phyloP scores from a whole-genome alignment of 2,888 invertebrate genomes.

The Sceliomorpha sp. region DNA sequence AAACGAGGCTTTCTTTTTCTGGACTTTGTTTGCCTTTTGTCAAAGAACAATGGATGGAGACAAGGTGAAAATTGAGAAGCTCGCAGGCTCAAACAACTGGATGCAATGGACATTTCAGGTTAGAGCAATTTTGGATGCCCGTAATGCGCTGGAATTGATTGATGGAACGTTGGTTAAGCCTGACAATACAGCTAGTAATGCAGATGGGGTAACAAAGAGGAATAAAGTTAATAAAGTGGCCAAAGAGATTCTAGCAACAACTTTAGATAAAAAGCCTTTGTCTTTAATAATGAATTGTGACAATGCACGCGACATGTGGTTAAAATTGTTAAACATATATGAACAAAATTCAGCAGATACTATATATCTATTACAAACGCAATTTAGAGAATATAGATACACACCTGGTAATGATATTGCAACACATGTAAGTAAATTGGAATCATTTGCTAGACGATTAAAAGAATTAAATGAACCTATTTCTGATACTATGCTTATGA shows the following conservation, averaged over 20 bases:
- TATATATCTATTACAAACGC: conserved; percentile 23
- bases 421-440: conserved; percentile 19
- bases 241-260: conserved; percentile 23
- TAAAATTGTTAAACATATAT: conserved; percentile 26
- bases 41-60: conserved; percentile 26
- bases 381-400: conserved; percentile 25
- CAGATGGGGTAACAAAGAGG: conserved; percentile 58
- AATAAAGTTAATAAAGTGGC: conserved; percentile 20
- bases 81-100: conserved; percentile 18
- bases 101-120: conserved; percentile 33
- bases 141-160: conserved; percentile 25
- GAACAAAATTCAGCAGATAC: conserved; percentile 17
- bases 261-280: conserved; percentile 25
- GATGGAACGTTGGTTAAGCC: conserved; percentile 20
- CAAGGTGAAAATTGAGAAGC: conserved; percentile 36
- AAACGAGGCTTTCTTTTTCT: no score
- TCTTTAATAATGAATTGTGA: conserved; percentile 33
- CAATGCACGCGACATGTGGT: conserved; percentile 40
- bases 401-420: conserved; percentile 24
- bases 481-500: conserved; percentile 30
- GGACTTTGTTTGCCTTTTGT: conserved; percentile 22
- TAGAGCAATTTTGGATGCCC: conserved; percentile 23
- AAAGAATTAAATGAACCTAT: conserved; percentile 16
- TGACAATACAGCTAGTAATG: conserved; percentile 13
- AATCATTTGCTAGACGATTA: conserved; percentile 19